Percentiles rank a stretch among this genome's conserved stretches.
These are phyloP conservation scores for Sebastes alutus DNA, from an alignment of 2,797 vertebrate genomes.

Conservation along the genomic window DNA sequence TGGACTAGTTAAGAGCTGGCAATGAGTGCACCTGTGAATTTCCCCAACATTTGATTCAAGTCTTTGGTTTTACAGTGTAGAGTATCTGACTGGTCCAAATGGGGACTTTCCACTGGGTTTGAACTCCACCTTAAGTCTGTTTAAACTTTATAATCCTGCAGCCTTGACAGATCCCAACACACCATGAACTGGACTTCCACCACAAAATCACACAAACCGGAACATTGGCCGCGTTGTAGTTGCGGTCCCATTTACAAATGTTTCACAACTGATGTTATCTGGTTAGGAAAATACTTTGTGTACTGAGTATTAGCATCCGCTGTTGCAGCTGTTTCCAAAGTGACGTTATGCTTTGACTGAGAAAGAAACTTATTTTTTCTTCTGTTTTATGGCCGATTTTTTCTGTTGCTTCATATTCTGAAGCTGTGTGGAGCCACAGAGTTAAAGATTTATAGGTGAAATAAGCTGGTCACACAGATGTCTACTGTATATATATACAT, in stretches of 20 bases:
- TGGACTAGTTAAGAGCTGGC: too few relatives aligned
- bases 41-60: neutral
- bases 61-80: neutral
- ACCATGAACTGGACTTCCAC: slow-evolving; percentile 15
- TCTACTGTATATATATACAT: neutral
- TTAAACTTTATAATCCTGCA: slow-evolving; percentile 30
- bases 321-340: slow-evolving; percentile 27
- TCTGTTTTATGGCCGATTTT: neutral
- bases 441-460: neutral
- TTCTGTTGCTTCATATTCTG: neutral
- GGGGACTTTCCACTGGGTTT: slow-evolving; percentile 36
- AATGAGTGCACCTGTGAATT: slow-evolving; percentile 1
- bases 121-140: slow-evolving; percentile 14
- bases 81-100: neutral
- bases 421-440: neutral
- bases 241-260: slow-evolving; percentile 27
- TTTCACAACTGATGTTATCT: slow-evolving; percentile 39
- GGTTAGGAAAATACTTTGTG: slow-evolving; percentile 38
- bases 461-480: neutral
- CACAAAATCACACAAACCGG: slow-evolving; percentile 47
- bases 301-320: slow-evolving; percentile 14
- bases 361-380: neutral
- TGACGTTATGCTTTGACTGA: slow-evolving; percentile 12
- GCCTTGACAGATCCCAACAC: slow-evolving; percentile 36
- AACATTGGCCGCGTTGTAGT: slow-evolving; percentile 1